phyloP scores from a whole-genome alignment of 1,140 invertebrate genomes.

The Meloidogyne chitwoodi region DNA sequence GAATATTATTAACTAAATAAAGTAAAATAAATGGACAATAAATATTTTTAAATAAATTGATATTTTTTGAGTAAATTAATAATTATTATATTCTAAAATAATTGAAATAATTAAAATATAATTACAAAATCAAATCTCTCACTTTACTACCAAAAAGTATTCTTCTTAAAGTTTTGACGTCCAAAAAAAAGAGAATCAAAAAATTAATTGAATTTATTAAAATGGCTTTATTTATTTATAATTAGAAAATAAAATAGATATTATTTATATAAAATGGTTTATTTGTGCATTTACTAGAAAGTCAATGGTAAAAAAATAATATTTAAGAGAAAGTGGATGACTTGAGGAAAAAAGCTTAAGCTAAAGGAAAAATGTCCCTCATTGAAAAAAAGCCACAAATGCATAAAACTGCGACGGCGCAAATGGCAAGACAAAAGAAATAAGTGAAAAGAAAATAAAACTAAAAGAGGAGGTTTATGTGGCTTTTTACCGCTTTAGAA shows the following conservation, averaged over 20 bases:
- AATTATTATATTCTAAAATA: no score
- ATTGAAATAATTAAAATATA: no score
- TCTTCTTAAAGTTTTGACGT: no score
- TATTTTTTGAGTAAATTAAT: no score
- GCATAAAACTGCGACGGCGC: not conserved
- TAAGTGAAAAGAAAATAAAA: not conserved
- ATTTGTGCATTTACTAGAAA: not conserved
- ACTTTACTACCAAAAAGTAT: no score
- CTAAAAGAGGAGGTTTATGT: not conserved
- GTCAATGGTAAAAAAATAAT: not conserved
- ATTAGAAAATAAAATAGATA: no score
- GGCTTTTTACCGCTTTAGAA: not conserved
- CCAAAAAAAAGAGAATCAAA: no score
- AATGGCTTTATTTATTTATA: no score
- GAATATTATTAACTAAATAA: not conserved
- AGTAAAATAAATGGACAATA: no score
- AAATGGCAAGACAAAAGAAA: not conserved
- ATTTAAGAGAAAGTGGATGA: not conserved
- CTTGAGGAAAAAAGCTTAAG: not conserved
- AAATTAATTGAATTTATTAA: no score
- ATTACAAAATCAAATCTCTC: no score
- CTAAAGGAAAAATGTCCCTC: not conserved
- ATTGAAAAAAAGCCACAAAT: not conserved
- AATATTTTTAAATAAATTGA: no score
- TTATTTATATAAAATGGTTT: not conserved